Conservation (phyloP, 2,113 vertebrate genomes). For the Spheniscus mendiculus region DNA sequence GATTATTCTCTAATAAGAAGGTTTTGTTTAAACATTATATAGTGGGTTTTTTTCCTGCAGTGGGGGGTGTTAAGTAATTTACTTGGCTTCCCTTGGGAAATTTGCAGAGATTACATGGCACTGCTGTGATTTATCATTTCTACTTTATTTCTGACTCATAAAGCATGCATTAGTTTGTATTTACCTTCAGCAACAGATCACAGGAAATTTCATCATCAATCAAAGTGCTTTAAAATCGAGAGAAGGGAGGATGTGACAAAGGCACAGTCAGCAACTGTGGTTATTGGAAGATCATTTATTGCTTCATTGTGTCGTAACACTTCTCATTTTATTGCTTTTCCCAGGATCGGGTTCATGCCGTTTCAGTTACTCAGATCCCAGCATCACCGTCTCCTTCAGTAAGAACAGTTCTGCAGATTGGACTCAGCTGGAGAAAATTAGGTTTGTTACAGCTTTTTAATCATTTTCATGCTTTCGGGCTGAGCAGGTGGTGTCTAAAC, state of each 20-base stretch:
- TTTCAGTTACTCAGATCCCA: slow-evolving; percentile 95
- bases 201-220: slow-evolving; percentile 69
- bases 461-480: neutral
- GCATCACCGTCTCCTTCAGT: slow-evolving; percentile 88
- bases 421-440: slow-evolving; percentile 93
- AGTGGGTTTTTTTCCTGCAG: slow-evolving; percentile 1
- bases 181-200: slow-evolving; percentile 69
- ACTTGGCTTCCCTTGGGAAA: slow-evolving; percentile 66
- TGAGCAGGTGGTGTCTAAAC: neutral
- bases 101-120: slow-evolving; percentile 64
- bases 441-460: slow-evolving; percentile 78
- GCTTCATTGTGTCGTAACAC: slow-evolving; percentile 47
- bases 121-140: slow-evolving; percentile 70
- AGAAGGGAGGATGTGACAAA: slow-evolving; percentile 47
- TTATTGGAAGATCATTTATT: slow-evolving; percentile 46
- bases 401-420: slow-evolving; percentile 88
- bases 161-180: slow-evolving; percentile 67
- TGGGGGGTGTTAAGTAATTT: slow-evolving; percentile 50
- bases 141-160: slow-evolving; percentile 65
- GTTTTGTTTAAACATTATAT: slow-evolving; percentile 37
- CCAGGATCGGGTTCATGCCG: slow-evolving; percentile 94
- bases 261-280: slow-evolving; percentile 9
- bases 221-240: slow-evolving; percentile 40
- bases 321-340: slow-evolving; percentile 52
- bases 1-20: slow-evolving; percentile 45